Base-by-base conservation (phyloP, 2,888 invertebrate species). In the Idaea biselata region DNA sequence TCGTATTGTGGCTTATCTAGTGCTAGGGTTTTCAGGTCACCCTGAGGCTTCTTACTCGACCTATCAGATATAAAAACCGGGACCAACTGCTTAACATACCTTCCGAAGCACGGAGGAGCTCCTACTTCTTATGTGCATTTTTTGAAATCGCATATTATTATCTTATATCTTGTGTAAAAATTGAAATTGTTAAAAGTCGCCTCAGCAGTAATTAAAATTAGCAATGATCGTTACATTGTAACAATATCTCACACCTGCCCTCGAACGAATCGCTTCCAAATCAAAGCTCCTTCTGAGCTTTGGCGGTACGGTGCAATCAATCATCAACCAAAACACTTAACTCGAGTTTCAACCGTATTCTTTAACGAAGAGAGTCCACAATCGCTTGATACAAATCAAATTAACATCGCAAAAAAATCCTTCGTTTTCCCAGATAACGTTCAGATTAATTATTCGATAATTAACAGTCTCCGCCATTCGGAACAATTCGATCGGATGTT, bases 381-480 rank as follows among this genome's bases (percentile, higher is more conserved):
- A 33, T 55, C 16, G 8, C 56, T 18, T 18, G 18, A 18, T 11
- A 18, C 8, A 17, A 56, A 11, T 8, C 7, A 56, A 56, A 18
- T 56, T 18, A 18, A 18, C 70, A 71, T 68, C 72, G 71, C 69
- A 67, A 68, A 73, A 60, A 59, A 60, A 55, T 31, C 55, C 55
- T 60, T 64, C 61, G 59, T 63, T 55, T 55, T 66, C 63, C 63
- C 65, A 70, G 72, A 67, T 69, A 71, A 65, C 59, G 66, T 67
- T 60, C 63, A 73, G 72, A 78, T 77, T 77, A 75, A 76, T 75
- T 71, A 75, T 73, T 65, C 64, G 73, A 73, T 78, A 73, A 78
- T 79, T 74, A 74, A 73, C 71, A 74, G 69, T 67, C 71, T 66
- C 63, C 57, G 61, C 67, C 66, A 60, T 64, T 69, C 71, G 68